phyloP scores from a whole-genome alignment of 2,113 vertebrate species.

The Microcebus tavaratra region DNA sequence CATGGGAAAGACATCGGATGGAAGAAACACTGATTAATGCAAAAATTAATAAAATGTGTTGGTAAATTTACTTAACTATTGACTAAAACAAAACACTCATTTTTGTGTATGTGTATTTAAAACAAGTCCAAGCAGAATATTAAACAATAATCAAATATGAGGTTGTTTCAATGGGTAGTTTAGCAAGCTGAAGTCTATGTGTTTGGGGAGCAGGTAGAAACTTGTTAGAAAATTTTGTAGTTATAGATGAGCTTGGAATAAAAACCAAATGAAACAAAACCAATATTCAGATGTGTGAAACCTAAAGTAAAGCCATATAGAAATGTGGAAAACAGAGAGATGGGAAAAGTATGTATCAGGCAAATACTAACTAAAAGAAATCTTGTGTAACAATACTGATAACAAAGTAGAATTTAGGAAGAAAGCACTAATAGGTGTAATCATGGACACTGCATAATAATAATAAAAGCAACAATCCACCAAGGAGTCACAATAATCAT shows the following conservation, averaged over 20 bases:
- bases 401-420: not conserved
- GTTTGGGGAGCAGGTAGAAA: not conserved
- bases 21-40: not conserved
- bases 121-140: not conserved
- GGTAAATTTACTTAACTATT: constrained; percentile 2
- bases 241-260: not conserved
- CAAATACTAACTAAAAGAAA: constrained; percentile 19
- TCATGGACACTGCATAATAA: not conserved
- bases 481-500: not conserved
- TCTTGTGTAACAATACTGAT: not conserved
- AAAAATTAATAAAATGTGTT: not conserved
- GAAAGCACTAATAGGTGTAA: not conserved
- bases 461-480: not conserved
- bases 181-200: not conserved
- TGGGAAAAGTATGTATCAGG: not conserved
- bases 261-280: not conserved
- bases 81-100: not conserved
- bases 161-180: not conserved
- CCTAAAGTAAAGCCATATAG: not conserved
- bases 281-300: not conserved
- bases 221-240: not conserved
- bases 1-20: not conserved
- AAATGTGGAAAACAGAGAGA: not conserved
- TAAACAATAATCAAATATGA: not conserved
- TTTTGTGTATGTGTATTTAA: not conserved